A percentile compares a stretch with the other conserved stretches of the same genome.
Evolutionary conservation across 2,113 vertebrate species (phyloP).

Genomic region (Lanius ludovicianus): DNA sequence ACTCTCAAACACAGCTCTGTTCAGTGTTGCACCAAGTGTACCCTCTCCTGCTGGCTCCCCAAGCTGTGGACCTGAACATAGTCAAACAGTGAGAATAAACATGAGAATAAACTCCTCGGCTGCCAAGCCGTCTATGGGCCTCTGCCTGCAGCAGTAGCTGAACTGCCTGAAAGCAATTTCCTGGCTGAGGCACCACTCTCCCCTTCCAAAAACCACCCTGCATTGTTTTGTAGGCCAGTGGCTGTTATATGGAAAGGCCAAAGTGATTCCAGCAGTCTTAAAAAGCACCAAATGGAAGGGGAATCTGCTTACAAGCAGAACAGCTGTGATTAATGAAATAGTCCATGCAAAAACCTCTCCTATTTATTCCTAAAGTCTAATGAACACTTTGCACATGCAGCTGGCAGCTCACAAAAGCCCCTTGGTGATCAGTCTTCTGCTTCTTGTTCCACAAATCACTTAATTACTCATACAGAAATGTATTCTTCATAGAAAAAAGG

Average conservation of each 20-base stretch:
- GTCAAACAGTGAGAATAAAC: not conserved
- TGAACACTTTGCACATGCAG: constrained; percentile 38
- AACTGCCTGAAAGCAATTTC: not conserved
- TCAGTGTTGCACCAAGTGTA: fast-evolving
- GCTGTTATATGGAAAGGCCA: not conserved
- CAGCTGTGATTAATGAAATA: constrained; percentile 40
- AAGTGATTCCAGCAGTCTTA: not conserved
- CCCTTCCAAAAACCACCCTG: not conserved
- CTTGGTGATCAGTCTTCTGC: constrained; percentile 5
- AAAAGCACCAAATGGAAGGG: not conserved
- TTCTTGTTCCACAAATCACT: constrained; percentile 30
- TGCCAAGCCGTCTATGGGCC: not conserved
- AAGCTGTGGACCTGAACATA: not conserved
- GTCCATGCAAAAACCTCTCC: not conserved
- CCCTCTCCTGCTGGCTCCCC: not conserved
- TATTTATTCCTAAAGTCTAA: constrained; percentile 24
- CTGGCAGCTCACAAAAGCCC: constrained; percentile 47
- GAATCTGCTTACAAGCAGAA: not conserved
- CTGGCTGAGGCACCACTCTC: not conserved
- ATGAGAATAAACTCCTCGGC: not conserved
- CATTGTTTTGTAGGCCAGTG: not conserved
- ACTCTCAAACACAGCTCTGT: not conserved
- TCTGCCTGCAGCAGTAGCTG: not conserved
- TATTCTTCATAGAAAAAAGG: not conserved
- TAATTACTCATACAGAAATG: not conserved